phyloP scores from a whole-genome alignment of 2,888 invertebrate species.

The Mythimna loreyi region DNA sequence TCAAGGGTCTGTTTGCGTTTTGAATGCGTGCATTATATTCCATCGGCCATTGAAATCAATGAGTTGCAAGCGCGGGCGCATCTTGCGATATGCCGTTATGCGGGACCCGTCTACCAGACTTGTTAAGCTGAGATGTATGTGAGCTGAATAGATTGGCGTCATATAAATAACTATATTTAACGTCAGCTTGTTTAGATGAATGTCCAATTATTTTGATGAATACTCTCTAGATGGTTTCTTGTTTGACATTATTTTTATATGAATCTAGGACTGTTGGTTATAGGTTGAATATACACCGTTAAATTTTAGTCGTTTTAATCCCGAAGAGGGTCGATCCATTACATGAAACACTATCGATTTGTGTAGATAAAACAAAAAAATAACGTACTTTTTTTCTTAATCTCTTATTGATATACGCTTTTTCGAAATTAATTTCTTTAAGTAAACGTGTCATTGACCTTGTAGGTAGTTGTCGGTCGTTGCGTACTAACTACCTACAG shows the following conservation, averaged over 20 bases:
- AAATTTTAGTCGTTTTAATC: too few relatives aligned
- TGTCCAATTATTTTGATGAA: constrained; percentile 47
- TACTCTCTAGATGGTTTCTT: constrained; percentile 4
- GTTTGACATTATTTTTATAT: constrained; percentile 11
- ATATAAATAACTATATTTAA: constrained; percentile 55
- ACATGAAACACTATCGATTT: too few relatives aligned
- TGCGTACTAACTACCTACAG: too few relatives aligned
- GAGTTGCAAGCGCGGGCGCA: constrained; percentile 60
- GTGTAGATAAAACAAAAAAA: too few relatives aligned
- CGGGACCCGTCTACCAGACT: constrained; percentile 39
- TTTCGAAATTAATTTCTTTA: too few relatives aligned
- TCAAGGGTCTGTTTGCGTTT: constrained; percentile 42
- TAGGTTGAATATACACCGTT: neutral
- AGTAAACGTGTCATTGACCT: too few relatives aligned
- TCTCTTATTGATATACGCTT: too few relatives aligned
- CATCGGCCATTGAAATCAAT: constrained; percentile 72
- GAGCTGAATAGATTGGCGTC: constrained; percentile 50
- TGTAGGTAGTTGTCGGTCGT: too few relatives aligned
- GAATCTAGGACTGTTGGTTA: constrained; percentile 8
- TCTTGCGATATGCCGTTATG: constrained; percentile 67
- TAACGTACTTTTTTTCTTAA: too few relatives aligned
- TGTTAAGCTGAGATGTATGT: constrained; percentile 49
- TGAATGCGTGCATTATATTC: constrained; percentile 64
- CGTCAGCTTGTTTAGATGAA: constrained; percentile 24
- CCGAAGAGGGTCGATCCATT: too few relatives aligned